These are phyloP conservation scores for Nilaparvata lugens DNA, from an alignment of 1,140 invertebrate genomes.

Conservation along the genomic window DNA sequence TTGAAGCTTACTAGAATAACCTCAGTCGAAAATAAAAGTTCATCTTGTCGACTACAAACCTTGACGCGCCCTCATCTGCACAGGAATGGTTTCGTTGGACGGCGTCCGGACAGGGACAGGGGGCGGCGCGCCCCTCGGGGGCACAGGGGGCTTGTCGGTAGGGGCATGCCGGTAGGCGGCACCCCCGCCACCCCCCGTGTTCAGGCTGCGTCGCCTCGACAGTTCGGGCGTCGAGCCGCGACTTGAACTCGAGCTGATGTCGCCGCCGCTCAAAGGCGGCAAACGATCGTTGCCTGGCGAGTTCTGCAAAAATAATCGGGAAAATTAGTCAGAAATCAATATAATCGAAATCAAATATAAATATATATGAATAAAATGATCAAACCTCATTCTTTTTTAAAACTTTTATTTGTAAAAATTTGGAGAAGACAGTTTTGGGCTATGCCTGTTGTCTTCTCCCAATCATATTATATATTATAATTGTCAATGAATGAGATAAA, in stretches of 20 bases:
- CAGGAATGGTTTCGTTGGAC: slow-evolving; percentile 13
- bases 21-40: too few species aligned
- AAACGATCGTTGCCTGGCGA: slow-evolving; percentile 14
- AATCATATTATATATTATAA: too few species aligned
- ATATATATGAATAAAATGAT: too few species aligned
- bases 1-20: too few species aligned
- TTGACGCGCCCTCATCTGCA: slow-evolving; percentile 11
- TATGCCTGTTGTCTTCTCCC: too few species aligned
- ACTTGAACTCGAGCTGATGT: slow-evolving; percentile 33
- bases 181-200: background rate
- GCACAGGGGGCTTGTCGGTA: slow-evolving; percentile 17
- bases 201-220: slow-evolving; percentile 30
- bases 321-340: too few species aligned
- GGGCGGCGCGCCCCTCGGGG: slow-evolving; percentile 23
- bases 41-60: slow-evolving; percentile 5
- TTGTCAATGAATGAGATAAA: too few species aligned
- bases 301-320: slow-evolving; percentile 34
- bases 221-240: slow-evolving; percentile 41
- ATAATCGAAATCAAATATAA: too few species aligned
- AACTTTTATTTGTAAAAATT: too few species aligned
- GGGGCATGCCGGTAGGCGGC: background rate
- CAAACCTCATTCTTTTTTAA: too few species aligned
- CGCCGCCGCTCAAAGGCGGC: slow-evolving; percentile 9
- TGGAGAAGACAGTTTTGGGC: too few species aligned
- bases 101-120: slow-evolving; percentile 22